A percentile compares a stretch with the other conserved stretches of the same genome.
Evolutionary conservation across 2,113 vertebrate species (phyloP).

Genomic region (Catagonus wagneri): DNA sequence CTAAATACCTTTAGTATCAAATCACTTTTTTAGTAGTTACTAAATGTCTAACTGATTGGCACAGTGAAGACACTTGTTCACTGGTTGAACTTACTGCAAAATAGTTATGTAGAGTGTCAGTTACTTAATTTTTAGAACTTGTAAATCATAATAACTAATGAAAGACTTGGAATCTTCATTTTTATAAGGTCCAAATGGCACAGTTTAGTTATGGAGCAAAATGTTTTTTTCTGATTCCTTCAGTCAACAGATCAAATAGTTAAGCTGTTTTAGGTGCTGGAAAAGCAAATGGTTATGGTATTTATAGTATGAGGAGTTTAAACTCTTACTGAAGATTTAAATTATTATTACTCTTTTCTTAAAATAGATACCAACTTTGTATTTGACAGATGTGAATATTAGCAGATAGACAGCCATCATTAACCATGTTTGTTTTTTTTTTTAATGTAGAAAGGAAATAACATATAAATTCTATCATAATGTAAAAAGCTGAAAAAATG

Average conservation of each 20-base stretch:
- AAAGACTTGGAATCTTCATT: constrained; percentile 33
- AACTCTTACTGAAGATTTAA: constrained; percentile 50
- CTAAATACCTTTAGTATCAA: neutral
- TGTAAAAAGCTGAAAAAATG: constrained; percentile 30
- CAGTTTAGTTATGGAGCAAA: neutral
- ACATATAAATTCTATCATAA: constrained; percentile 33
- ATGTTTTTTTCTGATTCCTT: constrained; percentile 31
- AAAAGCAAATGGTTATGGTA: constrained; percentile 6
- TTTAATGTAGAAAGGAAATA: constrained; percentile 40
- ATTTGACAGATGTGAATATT: constrained; percentile 46
- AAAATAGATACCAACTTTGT: constrained; percentile 29
- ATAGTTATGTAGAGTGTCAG: constrained; percentile 71
- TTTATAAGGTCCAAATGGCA: constrained; percentile 48
- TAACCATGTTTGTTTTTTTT: constrained; percentile 40
- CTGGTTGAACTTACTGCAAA: constrained; percentile 77
- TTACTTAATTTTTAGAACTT: constrained; percentile 85
- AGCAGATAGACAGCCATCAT: constrained; percentile 23
- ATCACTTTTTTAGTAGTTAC: constrained; percentile 59
- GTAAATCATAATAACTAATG: neutral
- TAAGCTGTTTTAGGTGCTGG: neutral
- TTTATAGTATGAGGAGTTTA: constrained; percentile 43
- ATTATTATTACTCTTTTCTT: constrained; percentile 11
- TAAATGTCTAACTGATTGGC: constrained; percentile 63
- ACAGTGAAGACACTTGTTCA: constrained; percentile 73
- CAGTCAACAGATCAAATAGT: neutral